Evolutionary conservation across 1,140 invertebrate species (phyloP).

Genomic region (Idris sp.): DNA sequence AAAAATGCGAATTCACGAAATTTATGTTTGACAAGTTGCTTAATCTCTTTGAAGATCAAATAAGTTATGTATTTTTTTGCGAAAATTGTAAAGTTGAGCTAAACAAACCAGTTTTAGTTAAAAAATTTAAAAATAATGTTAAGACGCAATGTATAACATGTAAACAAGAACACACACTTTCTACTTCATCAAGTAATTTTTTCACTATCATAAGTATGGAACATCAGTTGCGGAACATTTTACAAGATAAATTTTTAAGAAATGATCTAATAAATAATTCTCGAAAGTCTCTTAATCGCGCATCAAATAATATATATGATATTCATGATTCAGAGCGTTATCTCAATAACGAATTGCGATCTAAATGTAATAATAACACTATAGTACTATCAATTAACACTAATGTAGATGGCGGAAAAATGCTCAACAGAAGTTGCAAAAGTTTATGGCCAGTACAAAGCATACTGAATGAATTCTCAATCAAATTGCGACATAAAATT

Average conservation of each 20-base stretch:
- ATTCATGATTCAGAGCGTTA: background rate
- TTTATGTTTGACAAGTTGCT: background rate
- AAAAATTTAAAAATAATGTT: conserved; percentile 1
- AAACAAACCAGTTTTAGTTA: background rate
- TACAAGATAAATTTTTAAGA: conserved; percentile 3
- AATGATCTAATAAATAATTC: conserved; percentile 9
- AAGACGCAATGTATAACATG: background rate
- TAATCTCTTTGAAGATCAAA: background rate
- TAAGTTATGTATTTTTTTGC: conserved; percentile 4
- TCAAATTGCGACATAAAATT: background rate
- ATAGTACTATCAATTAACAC: background rate
- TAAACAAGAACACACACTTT: background rate
- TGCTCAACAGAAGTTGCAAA: background rate
- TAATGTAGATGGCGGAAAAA: conserved; percentile 2
- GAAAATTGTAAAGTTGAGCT: background rate
- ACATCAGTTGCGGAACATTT: conserved; percentile 3
- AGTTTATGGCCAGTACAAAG: background rate
- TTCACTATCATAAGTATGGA: background rate
- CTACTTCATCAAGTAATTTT: background rate
- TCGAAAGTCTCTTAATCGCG: background rate
- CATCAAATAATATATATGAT: conserved; percentile 1
- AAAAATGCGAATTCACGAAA: conserved; percentile 1
- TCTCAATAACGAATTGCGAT: background rate
- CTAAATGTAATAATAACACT: background rate
- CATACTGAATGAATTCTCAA: background rate